Conservation (phyloP, 2,888 invertebrate genomes). For the Pollenia griseotomentosa region DNA sequence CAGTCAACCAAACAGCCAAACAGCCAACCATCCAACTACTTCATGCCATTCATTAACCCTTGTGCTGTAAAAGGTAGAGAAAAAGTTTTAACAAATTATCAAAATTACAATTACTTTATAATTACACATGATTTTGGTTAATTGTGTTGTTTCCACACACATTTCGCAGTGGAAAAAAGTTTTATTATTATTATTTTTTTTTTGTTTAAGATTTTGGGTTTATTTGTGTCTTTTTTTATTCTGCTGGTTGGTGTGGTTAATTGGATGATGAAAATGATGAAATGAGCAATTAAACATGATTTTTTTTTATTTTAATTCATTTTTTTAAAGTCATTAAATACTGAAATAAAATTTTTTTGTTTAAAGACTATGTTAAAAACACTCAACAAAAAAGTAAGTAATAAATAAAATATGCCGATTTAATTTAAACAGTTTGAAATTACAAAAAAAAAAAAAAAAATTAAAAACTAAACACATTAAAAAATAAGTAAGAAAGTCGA, state of each 20-base stretch:
- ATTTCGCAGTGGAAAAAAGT: constrained; percentile 40
- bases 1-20: not conserved
- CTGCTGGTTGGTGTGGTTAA: constrained; percentile 56
- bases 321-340: too few species aligned
- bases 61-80: constrained; percentile 31
- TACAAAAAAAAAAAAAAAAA: too few species aligned
- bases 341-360: too few species aligned
- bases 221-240: constrained; percentile 25
- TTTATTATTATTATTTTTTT: constrained; percentile 22
- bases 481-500: too few species aligned
- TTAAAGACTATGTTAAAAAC: too few species aligned
- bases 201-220: constrained; percentile 19
- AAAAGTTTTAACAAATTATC: constrained; percentile 57
- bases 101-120: constrained; percentile 67
- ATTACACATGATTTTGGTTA: constrained; percentile 66
- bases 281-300: constrained; percentile 63
- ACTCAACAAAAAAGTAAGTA: too few species aligned
- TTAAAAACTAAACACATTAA: too few species aligned
- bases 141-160: constrained; percentile 58
- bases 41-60: constrained; percentile 35
- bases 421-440: too few species aligned
- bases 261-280: constrained; percentile 63
- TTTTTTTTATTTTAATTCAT: constrained; percentile 3
- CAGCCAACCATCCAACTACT: constrained; percentile 2
- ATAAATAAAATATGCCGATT: too few species aligned